These are phyloP conservation scores for Hipposideros armiger DNA, from an alignment of 2,113 vertebrate genomes.

Conservation along the genomic window DNA sequence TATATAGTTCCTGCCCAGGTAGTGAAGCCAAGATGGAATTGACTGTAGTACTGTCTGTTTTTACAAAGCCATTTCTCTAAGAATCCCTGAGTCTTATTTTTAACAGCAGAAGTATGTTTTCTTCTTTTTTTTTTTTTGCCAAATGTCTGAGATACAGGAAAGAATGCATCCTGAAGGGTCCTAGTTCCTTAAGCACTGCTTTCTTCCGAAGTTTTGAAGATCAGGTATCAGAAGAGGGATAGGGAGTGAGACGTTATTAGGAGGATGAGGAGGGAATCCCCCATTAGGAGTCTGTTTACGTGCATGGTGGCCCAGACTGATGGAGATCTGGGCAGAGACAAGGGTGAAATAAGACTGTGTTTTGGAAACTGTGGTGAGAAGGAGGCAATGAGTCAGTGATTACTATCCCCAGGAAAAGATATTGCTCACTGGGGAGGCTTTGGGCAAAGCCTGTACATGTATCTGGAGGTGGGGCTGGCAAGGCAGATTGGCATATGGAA, in stretches of 20 bases:
- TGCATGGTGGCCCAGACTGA: slow-evolving; percentile 23
- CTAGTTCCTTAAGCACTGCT: not conserved
- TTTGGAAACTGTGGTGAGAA: slow-evolving; percentile 83
- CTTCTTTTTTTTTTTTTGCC: not conserved
- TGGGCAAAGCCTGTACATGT: slow-evolving; percentile 69
- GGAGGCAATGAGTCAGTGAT: slow-evolving; percentile 80
- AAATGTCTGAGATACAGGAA: not conserved
- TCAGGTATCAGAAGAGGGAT: not conserved
- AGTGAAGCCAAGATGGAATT: not conserved
- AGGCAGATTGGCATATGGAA: slow-evolving; percentile 26
- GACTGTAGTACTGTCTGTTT: not conserved
- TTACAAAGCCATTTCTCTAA: not conserved
- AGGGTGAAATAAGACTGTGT: slow-evolving; percentile 73
- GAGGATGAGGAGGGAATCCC: slow-evolving; percentile 18
- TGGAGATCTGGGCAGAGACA: slow-evolving; percentile 68
- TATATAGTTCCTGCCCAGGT: not conserved
- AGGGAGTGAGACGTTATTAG: not conserved
- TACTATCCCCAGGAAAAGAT: slow-evolving; percentile 68
- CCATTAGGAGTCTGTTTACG: slow-evolving; percentile 29
- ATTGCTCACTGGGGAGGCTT: slow-evolving; percentile 68
- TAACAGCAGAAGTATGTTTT: not conserved
- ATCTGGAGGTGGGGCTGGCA: slow-evolving; percentile 42
- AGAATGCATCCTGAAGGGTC: not conserved
- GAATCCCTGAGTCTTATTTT: not conserved
- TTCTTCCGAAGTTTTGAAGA: not conserved